Conservation (phyloP, 2,797 vertebrate species). For the Amblyraja radiata region DNA sequence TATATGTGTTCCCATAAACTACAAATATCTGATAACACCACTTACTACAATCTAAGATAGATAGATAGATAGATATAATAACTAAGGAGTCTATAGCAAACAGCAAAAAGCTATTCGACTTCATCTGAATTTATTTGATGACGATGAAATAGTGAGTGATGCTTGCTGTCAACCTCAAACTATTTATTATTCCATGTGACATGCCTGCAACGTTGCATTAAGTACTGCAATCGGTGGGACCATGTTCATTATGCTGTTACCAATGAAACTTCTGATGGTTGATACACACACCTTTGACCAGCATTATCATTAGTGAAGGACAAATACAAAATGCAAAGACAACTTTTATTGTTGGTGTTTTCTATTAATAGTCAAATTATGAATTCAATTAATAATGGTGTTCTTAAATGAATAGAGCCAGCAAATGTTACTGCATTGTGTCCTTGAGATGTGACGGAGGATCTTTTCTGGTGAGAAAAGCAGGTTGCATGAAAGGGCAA, state of each 20-base stretch:
- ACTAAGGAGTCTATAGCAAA: not conserved
- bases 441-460: not conserved
- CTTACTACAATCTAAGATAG: not conserved
- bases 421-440: not conserved
- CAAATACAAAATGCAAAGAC: not conserved
- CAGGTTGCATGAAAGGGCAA: not conserved
- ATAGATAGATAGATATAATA: too few relatives aligned
- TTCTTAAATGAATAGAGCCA: not conserved
- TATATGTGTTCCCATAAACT: not conserved
- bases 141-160: not conserved
- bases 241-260: not conserved
- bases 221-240: not conserved
- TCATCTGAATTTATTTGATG: constrained; percentile 18
- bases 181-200: not conserved
- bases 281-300: not conserved
- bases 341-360: not conserved
- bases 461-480: not conserved
- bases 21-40: not conserved
- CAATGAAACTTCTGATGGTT: not conserved
- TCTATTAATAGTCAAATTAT: not conserved
- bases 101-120: not conserved
- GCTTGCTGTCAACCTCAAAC: not conserved
- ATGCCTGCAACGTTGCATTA: not conserved
- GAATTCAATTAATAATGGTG: not conserved
- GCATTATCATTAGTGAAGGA: not conserved